Conservation (phyloP, 2,113 vertebrate species). For the Piprites chloris region DNA sequence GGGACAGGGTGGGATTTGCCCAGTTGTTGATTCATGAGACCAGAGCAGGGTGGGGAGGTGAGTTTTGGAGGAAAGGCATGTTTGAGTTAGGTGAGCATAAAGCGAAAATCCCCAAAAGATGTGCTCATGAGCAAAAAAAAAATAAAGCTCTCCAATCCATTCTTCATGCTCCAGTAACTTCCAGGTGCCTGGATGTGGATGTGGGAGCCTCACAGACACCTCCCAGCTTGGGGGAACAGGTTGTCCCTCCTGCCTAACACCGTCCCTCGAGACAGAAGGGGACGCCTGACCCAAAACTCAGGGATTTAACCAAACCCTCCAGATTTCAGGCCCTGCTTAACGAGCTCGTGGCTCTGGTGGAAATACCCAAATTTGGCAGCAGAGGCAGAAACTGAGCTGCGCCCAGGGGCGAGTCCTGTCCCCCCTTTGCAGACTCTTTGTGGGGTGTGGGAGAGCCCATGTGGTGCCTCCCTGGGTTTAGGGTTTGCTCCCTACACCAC, state of each 20-base stretch:
- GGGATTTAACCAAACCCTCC: background rate
- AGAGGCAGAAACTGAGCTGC: background rate
- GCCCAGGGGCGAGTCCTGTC: fast-evolving
- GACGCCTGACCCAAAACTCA: background rate
- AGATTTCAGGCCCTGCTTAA: fast-evolving
- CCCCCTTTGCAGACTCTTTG: background rate
- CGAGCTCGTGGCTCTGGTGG: background rate
- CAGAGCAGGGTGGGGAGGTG: fast-evolving
- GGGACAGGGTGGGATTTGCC: background rate
- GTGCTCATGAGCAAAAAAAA: background rate
- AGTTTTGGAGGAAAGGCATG: background rate
- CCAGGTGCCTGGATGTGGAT: background rate
- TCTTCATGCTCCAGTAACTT: background rate
- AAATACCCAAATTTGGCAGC: background rate
- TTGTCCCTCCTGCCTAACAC: background rate
- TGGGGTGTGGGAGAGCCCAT: background rate
- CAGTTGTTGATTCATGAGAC: background rate
- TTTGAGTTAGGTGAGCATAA: background rate
- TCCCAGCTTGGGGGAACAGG: fast-evolving
- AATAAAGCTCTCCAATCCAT: background rate
- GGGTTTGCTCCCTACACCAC: fast-evolving
- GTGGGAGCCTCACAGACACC: background rate
- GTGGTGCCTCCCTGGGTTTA: fast-evolving
- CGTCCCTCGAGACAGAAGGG: background rate
- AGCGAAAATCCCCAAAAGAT: background rate